phyloP scores from a whole-genome alignment of 2,888 invertebrate genomes.

The Rotaria socialis region DNA sequence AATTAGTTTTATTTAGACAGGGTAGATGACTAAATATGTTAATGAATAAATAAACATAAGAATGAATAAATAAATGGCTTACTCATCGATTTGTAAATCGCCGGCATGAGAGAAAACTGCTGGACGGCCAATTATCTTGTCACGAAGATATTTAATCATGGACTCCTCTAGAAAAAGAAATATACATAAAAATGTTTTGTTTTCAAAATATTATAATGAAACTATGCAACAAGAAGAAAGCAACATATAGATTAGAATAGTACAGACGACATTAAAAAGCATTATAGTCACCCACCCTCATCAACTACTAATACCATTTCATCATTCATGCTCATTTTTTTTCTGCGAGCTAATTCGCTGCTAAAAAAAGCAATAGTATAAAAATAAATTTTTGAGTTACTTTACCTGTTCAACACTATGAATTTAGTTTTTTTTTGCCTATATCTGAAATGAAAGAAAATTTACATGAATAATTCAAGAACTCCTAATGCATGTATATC shows the following conservation, averaged over 20 bases:
- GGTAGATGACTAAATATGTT: neutral
- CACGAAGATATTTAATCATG: slow-evolving; percentile 17
- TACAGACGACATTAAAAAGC: neutral
- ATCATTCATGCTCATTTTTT: neutral
- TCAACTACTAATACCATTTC: neutral
- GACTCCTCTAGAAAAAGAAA: neutral
- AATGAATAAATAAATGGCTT: neutral
- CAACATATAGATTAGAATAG: neutral
- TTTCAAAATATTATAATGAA: no score
- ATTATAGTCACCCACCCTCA: neutral
- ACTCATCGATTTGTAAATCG: neutral
- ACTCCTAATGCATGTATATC: no score
- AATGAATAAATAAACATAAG: no score
- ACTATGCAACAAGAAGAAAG: neutral
- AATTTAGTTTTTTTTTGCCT: neutral
- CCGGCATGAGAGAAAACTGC: neutral
- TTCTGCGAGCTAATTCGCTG: neutral
- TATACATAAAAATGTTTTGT: no score
- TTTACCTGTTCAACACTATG: neutral
- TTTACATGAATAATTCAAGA: no score
- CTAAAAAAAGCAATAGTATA: neutral
- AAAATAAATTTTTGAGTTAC: neutral
- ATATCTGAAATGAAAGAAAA: neutral
- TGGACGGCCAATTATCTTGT: neutral
- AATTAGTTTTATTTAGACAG: neutral